Evolutionary conservation across 2,113 vertebrate genomes (phyloP).

Genomic region (Lophura nycthemera): DNA sequence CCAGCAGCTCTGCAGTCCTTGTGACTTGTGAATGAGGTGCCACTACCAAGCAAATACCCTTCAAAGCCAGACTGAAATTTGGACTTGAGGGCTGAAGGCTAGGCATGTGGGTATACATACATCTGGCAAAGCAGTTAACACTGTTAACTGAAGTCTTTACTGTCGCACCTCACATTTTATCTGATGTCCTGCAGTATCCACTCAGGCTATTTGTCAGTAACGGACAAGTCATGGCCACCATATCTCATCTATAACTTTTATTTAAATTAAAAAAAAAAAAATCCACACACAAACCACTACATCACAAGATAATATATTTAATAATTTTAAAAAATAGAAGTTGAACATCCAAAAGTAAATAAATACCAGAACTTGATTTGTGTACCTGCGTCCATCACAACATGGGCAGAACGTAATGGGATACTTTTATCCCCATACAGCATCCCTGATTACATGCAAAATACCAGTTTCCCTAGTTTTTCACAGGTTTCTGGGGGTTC

Average conservation of each 20-base stretch:
- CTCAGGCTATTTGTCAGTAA: neutral
- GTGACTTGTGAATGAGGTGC: fast-evolving
- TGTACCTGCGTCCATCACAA: too few species aligned
- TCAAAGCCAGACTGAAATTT: fast-evolving
- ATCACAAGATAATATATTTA: neutral
- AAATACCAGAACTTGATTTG: neutral
- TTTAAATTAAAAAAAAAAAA: neutral
- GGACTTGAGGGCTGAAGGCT: neutral
- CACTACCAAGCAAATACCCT: neutral
- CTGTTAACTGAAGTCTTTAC: neutral
- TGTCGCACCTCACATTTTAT: neutral
- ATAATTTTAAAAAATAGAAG: neutral
- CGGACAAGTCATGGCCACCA: neutral
- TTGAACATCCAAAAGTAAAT: neutral
- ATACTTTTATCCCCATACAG: neutral
- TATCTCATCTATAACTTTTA: neutral
- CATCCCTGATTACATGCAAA: neutral
- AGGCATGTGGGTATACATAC: fast-evolving
- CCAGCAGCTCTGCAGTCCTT: neutral
- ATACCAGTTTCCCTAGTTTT: neutral
- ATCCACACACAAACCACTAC: fast-evolving
- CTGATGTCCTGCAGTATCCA: too few species aligned
- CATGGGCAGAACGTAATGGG: neutral
- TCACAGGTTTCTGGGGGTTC: neutral
- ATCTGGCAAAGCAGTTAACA: neutral